phyloP scores from a whole-genome alignment of 2,797 vertebrate species.

The Gobio occitaniae region DNA sequence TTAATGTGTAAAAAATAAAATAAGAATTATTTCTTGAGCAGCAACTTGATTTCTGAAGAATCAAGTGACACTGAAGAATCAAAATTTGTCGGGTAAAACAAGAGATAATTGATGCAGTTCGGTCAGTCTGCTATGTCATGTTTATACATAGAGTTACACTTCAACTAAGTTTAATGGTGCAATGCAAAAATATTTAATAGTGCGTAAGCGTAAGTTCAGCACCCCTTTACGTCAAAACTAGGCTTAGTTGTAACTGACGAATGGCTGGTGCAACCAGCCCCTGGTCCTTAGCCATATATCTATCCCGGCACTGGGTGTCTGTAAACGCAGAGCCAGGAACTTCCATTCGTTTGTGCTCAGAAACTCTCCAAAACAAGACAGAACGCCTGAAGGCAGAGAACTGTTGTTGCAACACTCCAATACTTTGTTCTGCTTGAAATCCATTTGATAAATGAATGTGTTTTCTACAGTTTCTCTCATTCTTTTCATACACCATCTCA shows the following conservation, averaged over 20 bases:
- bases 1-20: no score
- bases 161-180: no score
- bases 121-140: no score
- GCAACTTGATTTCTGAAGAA: neutral
- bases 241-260: no score
- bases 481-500: constrained; percentile 34
- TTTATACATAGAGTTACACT: no score
- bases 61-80: neutral
- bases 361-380: constrained; percentile 40
- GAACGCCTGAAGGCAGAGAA: constrained; percentile 31
- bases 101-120: no score
- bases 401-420: constrained; percentile 26
- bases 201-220: no score
- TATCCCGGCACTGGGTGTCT: constrained; percentile 22
- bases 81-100: no score
- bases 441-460: constrained; percentile 53
- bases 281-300: constrained; percentile 34
- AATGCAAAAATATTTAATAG: no score
- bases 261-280: no score
- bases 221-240: no score
- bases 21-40: neutral
- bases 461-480: constrained; percentile 41
- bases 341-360: constrained; percentile 22
- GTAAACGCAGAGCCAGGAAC: constrained; percentile 14
- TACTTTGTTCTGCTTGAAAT: constrained; percentile 43